Evolutionary conservation across 2,888 invertebrate genomes (phyloP).

Genomic region (Amphipyra tragopoginis): DNA sequence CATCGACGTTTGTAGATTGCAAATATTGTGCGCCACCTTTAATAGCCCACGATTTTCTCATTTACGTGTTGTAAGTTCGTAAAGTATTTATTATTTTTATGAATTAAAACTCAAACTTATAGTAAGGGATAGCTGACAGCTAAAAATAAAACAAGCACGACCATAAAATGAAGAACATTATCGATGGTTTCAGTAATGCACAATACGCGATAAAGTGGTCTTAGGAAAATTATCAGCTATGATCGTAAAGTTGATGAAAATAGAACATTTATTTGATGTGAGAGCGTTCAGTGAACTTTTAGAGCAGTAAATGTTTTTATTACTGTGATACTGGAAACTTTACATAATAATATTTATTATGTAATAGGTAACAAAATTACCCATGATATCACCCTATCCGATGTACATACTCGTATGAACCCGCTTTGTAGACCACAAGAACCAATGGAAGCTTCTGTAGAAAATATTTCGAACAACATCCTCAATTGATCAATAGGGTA

Average conservation of each 20-base stretch:
- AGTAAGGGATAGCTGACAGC: conserved; percentile 36
- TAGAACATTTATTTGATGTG: conserved; percentile 37
- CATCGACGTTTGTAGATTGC: too few species aligned
- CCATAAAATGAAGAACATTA: conserved; percentile 56
- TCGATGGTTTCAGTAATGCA: conserved; percentile 55
- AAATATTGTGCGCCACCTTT: too few species aligned
- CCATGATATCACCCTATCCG: neutral
- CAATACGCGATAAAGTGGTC: conserved; percentile 39
- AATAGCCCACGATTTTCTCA: too few species aligned
- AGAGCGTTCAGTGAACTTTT: conserved; percentile 43
- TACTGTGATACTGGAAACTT: neutral
- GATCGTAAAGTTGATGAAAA: conserved; percentile 49
- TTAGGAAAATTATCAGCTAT: conserved; percentile 36
- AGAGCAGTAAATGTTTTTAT: conserved; percentile 11
- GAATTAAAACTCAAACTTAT: conserved; percentile 1
- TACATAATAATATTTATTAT: neutral
- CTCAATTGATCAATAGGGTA: too few species aligned
- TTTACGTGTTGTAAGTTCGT: too few species aligned
- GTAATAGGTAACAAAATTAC: neutral
- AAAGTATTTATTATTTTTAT: neutral
- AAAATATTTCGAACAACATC: too few species aligned
- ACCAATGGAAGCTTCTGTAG: too few species aligned
- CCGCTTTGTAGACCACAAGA: too few species aligned
- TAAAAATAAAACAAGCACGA: conserved; percentile 57
- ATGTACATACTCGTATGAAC: too few species aligned